phyloP scores from a whole-genome alignment of 2,113 vertebrate genomes.

The Protobothrops flavoviridis region DNA sequence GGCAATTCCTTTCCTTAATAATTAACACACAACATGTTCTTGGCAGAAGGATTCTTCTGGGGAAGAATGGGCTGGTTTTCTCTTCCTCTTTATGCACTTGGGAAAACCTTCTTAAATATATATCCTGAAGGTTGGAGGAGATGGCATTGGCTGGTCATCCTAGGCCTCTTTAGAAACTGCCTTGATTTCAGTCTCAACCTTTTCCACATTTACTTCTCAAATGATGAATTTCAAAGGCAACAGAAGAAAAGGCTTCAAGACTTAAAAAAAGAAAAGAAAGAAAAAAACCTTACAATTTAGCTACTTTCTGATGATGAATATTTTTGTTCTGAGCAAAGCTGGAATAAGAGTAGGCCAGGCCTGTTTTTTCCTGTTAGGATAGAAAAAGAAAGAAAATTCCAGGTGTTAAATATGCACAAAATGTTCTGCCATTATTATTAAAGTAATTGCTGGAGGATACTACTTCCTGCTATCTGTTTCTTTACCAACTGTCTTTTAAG shows the following conservation, averaged over 20 bases:
- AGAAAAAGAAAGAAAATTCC: background rate
- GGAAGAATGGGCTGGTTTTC: background rate
- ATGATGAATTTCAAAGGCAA: background rate
- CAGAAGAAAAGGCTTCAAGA: background rate
- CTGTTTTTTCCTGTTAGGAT: background rate
- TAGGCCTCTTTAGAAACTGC: background rate
- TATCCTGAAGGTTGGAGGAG: background rate
- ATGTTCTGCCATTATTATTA: slow-evolving; percentile 30
- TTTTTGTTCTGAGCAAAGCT: slow-evolving; percentile 24
- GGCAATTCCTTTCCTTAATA: background rate
- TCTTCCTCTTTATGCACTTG: background rate
- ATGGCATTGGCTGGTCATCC: background rate
- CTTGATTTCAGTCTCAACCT: background rate
- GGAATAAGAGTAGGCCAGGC: slow-evolving; percentile 29
- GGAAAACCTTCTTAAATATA: background rate
- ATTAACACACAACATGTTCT: background rate
- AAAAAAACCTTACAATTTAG: background rate
- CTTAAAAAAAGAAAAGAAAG: slow-evolving; percentile 8
- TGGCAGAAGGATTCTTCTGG: background rate
- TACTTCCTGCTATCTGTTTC: slow-evolving; percentile 16
- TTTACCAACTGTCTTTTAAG: slow-evolving; percentile 26
- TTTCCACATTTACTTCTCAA: background rate
- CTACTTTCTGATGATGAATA: background rate
- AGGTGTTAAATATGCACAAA: slow-evolving; percentile 12
- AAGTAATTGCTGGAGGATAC: slow-evolving; percentile 19